Percentiles rank a stretch among this genome's conserved stretches.
phyloP scores from a whole-genome alignment of 2,888 invertebrate genomes.

The Cheilosia impressa region DNA sequence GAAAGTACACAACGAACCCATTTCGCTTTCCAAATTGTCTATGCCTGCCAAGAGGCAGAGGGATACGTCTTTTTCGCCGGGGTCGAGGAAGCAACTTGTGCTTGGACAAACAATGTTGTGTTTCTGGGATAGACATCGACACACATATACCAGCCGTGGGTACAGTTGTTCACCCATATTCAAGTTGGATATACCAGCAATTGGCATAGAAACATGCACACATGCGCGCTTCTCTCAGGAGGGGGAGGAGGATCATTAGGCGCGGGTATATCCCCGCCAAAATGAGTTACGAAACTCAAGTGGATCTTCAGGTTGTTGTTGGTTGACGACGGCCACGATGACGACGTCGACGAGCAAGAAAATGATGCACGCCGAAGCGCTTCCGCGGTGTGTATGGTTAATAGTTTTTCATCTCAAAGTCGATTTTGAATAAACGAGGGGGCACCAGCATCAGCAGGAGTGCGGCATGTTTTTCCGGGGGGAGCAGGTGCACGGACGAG shows the following conservation, averaged over 20 bases:
- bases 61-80: not conserved
- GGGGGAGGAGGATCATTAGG: slow-evolving; percentile 23
- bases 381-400: slow-evolving; percentile 59
- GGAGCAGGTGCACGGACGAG: slow-evolving; percentile 1
- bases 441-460: not conserved
- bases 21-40: slow-evolving; percentile 42
- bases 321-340: not conserved
- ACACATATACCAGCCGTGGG: not conserved
- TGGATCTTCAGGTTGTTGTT: slow-evolving; percentile 63
- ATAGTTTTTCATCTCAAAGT: slow-evolving; percentile 44
- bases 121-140: slow-evolving; percentile 24
- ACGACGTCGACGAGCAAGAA: slow-evolving; percentile 10
- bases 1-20: slow-evolving; percentile 58
- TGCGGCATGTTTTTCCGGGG: not conserved
- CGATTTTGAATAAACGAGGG: slow-evolving; percentile 48
- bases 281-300: slow-evolving; percentile 63
- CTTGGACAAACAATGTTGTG: slow-evolving; percentile 27
- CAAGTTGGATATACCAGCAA: slow-evolving; percentile 31
- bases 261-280: not conserved
- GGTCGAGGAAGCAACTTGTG: slow-evolving; percentile 7
- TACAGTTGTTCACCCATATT: slow-evolving; percentile 57
- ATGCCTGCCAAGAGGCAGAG: not conserved
- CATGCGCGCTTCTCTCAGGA: not conserved
- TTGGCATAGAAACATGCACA: slow-evolving; percentile 33
- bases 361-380: slow-evolving; percentile 49